phyloP scores from a whole-genome alignment of 2,113 vertebrate genomes.

The Marmota monax region DNA sequence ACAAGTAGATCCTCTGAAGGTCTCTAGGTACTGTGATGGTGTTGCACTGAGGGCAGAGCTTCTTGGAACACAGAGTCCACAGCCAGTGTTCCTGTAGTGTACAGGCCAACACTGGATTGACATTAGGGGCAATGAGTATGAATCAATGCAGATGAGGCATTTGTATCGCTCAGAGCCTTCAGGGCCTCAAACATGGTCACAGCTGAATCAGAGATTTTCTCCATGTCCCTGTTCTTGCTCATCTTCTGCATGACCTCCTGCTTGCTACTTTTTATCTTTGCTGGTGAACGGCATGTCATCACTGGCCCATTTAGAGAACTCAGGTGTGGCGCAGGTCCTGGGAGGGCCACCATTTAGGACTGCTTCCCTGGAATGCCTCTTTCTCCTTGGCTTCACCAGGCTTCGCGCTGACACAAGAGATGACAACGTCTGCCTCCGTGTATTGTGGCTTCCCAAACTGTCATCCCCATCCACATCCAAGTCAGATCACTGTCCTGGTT shows the following conservation, averaged over 20 bases:
- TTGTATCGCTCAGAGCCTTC: constrained; percentile 99
- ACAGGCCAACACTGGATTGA: constrained; percentile 99
- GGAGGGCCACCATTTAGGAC: constrained; percentile 98
- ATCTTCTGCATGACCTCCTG: constrained; percentile 96
- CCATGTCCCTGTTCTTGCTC: constrained; percentile 99
- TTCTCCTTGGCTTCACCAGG: constrained; percentile 98
- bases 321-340: constrained; percentile 97
- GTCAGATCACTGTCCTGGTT: constrained; percentile 97
- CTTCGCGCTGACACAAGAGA: constrained; percentile 98
- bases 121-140: constrained; percentile 98
- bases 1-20: constrained; percentile 99
- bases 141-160: constrained; percentile 99
- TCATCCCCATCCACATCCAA: constrained; percentile 99
- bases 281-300: constrained; percentile 99
- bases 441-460: constrained; percentile 99
- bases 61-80: constrained; percentile 99
- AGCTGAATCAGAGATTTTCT: constrained; percentile 98
- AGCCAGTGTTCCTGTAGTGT: constrained; percentile 99
- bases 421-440: constrained; percentile 96
- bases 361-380: constrained; percentile 96
- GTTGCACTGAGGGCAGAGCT: constrained; percentile 99
- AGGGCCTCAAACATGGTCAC: constrained; percentile 98
- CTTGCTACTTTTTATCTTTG: constrained; percentile 97
- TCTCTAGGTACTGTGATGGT: constrained; percentile 99
- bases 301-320: constrained; percentile 98